Evolutionary conservation across 2,888 invertebrate genomes (phyloP).

Genomic region (Sesia bembeciformis): DNA sequence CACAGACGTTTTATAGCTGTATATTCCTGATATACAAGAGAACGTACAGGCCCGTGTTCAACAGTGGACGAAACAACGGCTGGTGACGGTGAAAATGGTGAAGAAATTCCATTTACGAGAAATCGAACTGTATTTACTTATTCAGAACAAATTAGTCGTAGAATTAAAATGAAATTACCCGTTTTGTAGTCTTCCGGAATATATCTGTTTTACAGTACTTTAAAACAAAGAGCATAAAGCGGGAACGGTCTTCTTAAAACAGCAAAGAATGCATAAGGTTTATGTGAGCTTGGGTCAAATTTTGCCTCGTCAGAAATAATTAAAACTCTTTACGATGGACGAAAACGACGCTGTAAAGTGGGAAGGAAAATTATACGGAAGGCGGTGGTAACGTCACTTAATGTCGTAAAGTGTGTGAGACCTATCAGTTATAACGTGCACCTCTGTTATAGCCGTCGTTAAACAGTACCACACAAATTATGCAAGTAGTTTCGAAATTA

Average conservation of each 20-base stretch:
- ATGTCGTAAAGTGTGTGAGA: constrained; percentile 38
- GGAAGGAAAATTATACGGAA: constrained; percentile 44
- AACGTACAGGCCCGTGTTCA: too few relatives aligned
- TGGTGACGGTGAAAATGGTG: too few relatives aligned
- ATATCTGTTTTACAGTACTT: constrained; percentile 23
- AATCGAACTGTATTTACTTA: too few relatives aligned
- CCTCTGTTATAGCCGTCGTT: too few relatives aligned
- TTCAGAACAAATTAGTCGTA: not conserved
- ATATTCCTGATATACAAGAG: too few relatives aligned
- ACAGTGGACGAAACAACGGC: too few relatives aligned
- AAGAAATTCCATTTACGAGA: too few relatives aligned
- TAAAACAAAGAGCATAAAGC: constrained; percentile 35
- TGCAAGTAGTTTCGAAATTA: not conserved
- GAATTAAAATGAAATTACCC: not conserved
- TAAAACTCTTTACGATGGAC: constrained; percentile 60
- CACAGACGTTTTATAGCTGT: too few relatives aligned
- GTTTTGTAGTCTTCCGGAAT: not conserved
- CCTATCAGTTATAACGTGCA: too few relatives aligned
- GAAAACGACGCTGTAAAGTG: constrained; percentile 61
- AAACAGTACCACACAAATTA: not conserved
- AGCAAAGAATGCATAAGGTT: constrained; percentile 43
- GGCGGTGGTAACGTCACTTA: constrained; percentile 35
- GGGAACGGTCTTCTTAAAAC: constrained; percentile 26
- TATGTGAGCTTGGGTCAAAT: constrained; percentile 32
- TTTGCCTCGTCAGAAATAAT: constrained; percentile 55